Conservation (phyloP, 2,113 vertebrate genomes). For the Tamias sibiricus region DNA sequence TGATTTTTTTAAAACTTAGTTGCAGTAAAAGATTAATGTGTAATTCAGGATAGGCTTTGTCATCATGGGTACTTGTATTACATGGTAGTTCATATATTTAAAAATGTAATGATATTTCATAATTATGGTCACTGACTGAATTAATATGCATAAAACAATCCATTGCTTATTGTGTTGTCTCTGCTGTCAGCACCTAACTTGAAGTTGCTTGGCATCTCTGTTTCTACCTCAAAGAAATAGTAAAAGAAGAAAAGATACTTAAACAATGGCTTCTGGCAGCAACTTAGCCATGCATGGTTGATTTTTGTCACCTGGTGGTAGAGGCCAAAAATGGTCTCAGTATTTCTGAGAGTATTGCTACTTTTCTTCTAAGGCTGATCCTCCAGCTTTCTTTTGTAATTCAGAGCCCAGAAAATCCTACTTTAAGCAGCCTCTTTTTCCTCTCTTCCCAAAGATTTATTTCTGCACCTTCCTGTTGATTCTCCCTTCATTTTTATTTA, state of each 20-base stretch:
- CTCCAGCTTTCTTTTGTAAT: background rate
- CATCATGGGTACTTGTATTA: conserved; percentile 5
- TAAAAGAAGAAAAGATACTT: background rate
- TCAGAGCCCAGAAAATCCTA: conserved; percentile 24
- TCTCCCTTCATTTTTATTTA: background rate
- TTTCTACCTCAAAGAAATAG: background rate
- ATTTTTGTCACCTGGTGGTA: background rate
- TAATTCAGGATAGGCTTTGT: conserved; percentile 15
- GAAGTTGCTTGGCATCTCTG: background rate
- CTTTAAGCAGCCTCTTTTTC: background rate
- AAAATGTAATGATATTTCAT: conserved; percentile 1
- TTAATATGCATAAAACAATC: background rate
- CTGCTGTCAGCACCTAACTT: background rate
- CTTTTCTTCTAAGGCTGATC: background rate
- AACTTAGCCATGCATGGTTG: background rate
- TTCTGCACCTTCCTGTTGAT: conserved; percentile 49
- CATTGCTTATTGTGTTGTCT: background rate
- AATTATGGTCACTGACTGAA: conserved; percentile 24
- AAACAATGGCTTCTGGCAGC: background rate
- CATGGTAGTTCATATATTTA: background rate
- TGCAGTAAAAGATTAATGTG: conserved; percentile 32
- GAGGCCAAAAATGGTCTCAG: background rate
- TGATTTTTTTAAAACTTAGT: conserved; percentile 64
- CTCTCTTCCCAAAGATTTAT: background rate
- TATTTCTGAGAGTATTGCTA: background rate